Conservation (phyloP, 2,888 invertebrate genomes). For the Hylaea fasciaria region DNA sequence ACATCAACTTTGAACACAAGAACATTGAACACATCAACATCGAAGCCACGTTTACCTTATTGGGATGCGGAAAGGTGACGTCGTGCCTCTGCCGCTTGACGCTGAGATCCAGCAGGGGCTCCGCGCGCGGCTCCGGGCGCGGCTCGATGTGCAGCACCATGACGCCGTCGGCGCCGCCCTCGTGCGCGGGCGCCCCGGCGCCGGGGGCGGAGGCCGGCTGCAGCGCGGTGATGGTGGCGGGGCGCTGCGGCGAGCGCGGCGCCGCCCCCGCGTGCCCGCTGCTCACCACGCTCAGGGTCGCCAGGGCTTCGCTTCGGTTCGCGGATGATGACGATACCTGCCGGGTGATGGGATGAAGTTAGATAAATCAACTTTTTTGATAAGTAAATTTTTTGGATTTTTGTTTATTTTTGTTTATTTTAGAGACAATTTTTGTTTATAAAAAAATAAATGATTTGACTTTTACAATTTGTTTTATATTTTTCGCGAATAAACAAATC, state of each 20-base stretch:
- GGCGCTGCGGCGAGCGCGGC: constrained; percentile 63
- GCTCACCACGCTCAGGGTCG: constrained; percentile 89
- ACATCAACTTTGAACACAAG: too few relatives aligned
- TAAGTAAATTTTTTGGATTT: too few relatives aligned
- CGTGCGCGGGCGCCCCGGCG: constrained; percentile 71
- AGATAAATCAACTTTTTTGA: too few relatives aligned
- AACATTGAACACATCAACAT: too few relatives aligned
- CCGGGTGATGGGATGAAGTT: too few relatives aligned
- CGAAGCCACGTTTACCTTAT: constrained; percentile 53
- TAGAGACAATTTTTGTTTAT: too few relatives aligned
- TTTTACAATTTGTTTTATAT: too few relatives aligned
- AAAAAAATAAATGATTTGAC: too few relatives aligned
- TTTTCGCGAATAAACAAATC: too few relatives aligned
- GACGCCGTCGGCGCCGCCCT: constrained; percentile 84
- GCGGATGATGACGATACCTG: constrained; percentile 57
- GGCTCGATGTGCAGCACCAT: constrained; percentile 85
- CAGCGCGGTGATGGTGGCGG: constrained; percentile 86
- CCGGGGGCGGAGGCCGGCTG: constrained; percentile 78
- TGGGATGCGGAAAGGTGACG: constrained; percentile 55
- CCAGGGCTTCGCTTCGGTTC: constrained; percentile 79
- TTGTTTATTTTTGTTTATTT: too few relatives aligned
- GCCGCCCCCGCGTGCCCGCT: constrained; percentile 70
- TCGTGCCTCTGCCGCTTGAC: constrained; percentile 59
- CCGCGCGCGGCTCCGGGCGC: constrained; percentile 79
- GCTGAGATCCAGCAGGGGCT: constrained; percentile 68